Evolutionary conservation across 2,888 invertebrate genomes (phyloP), one percentile per base, ranked within the genome.

Genomic region (Torymus aiolomorphi): DNA sequence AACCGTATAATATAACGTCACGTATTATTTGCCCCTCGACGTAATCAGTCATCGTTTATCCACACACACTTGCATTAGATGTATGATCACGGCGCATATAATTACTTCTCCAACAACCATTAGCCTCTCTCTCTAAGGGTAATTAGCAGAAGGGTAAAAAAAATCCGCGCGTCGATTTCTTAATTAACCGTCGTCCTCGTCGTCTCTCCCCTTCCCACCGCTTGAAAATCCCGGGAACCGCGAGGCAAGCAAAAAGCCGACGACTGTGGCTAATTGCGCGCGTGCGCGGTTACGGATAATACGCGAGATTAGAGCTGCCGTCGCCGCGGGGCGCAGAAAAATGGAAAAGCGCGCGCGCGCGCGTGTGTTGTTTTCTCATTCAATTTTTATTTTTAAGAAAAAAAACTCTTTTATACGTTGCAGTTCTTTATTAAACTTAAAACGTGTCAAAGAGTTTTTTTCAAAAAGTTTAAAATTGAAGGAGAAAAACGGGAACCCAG

Each of bases 161-260:
- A 71, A 49, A 20, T 4, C 51, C 20, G 8, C 54, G 5, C 67
- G n/a, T 54, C 42, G 76, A 76, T 76, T 76, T 69, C 76, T 76
- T 62, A 76, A 76, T 76, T 76, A 76, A 76, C 49, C 12, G 31
- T 51, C 31, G 31, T 51, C 49, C 1, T 8, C 49, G 5, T 2
- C 42, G 3, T 66, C 49, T 20, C 56, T 49, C 18, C 16, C 42
- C 12, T 57, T 20, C 0, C 8, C 49, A 2, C 2, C 42, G 3
- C 16, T 20, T 1, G 49, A 51, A 52, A 72, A 72, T 59, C 52
- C 16, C n/a, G 52, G n/a, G 62, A 31, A 54, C 12, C 62, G 52
- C 10, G 31, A 54, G 31, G 20, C 1, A 31, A 8, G 3, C 3
- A 16, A 20, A 31, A 61, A 31, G 51, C 13, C 11, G 42, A 12